Base-by-base conservation (phyloP, 1,140 invertebrate species). In the Drosophila bipectinata region DNA sequence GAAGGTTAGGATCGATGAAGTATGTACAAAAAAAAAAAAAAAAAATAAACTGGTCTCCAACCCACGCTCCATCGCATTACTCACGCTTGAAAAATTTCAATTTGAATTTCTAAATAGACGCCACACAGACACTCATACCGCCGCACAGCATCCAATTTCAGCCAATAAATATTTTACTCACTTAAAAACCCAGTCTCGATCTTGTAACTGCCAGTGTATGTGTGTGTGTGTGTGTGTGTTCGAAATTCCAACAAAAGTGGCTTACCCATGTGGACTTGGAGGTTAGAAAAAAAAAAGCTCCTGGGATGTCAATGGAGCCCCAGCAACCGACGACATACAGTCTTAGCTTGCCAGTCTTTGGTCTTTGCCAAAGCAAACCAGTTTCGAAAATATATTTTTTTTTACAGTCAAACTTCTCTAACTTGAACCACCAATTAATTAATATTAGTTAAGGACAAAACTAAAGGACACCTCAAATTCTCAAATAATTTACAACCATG, bases 41-140 rank as follows among this genome's bases (percentile, higher is more conserved):
- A 45, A 41, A 49, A 15, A 51, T 4, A 63, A 77, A 78, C 74
- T 58, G 74, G 48, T 58, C 51, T 77, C 62, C 74, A 74, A 76
- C 82, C 83, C 74, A 75, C 82, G 82, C 69, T 82, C 62, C 26
- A 34, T 57, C n/a, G 63, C 52, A 88, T 88, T 83, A 88, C 83
- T 88, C 83, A 88, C 72, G 76, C 72, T 58, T 72, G 1, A 87
- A 73, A 61, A 79, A 88, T 88, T 82, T 83, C 61, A 88, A 88
- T 88, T 88, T 88, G 79, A 88, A 88, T 88, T 88, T 88, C 81
- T 85, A 87, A 85, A 79, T 87, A 85, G 83, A 82, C 71, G 79
- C 79, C 66, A 78, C 72, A 64, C 59, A 78, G 49, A 71, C 61
- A 75, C 49, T 18, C 1, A 18, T 18, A 72, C 68, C 62, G 55